Base-by-base conservation (phyloP, 1,140 invertebrate species). In the Ceratoteleas bidentatus region DNA sequence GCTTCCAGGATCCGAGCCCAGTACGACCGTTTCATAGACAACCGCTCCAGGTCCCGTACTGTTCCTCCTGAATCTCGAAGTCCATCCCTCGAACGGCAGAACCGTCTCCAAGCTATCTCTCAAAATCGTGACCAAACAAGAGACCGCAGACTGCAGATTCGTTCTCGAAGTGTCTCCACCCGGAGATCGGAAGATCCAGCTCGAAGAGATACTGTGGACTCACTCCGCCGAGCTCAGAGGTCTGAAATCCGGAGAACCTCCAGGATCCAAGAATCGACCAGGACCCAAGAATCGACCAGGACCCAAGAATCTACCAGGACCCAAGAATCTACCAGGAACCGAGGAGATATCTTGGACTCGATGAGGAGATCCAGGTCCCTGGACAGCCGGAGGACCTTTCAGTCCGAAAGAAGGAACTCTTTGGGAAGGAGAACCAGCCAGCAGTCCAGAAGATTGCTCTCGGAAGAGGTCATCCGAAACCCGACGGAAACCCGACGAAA, bases 111-210 rank as follows among this genome's bases (percentile, higher is more conserved):
- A 53, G 10, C 38, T 32, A 14, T 24, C 16, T 70, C 47, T n/a
- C 49, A 15, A 56, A 62, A 32, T 61, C 56, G 36, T 14, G 13
- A 36, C 8, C 49, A 62, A 62, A 32, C 40, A 11, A 62, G 57
- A 72, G 69, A 72, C 36, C 36, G 14, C 47, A 72, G 69, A 72
- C 69, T 72, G 32, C 69, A 72, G 62, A 16, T 24, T 24, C 24
- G 24, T 24, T 24, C 24, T 24, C 24, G 24, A 1, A 24, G 24
- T 2, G 24, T 24, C 24, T 24, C 24, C 24, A 24, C 24, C 24
- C 24, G 24, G 4, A 43, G n/a, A 43, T 3, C n/a, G n/a, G 40
- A 43, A 43, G 40, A 43, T 43, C 40, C 40, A 43, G n/a, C 40
- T 43, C 40, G 9, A 43, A 43, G n/a, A 10, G 40, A 43, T 0